Base-by-base conservation (phyloP, 2,888 invertebrate species). In the Cremastinae sp. region DNA sequence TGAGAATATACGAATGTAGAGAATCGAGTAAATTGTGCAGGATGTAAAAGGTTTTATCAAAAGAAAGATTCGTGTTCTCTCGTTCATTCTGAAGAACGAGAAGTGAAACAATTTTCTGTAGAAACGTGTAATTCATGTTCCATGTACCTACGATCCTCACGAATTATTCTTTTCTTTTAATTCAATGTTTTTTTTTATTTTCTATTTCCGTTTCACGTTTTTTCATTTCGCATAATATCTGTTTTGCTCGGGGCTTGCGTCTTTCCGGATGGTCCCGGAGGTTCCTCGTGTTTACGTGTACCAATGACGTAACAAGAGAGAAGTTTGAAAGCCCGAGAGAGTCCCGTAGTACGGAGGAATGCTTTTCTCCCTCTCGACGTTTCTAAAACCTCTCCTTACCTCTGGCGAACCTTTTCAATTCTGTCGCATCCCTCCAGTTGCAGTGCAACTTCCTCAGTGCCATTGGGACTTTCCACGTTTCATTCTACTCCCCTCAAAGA, bases 301-400 rank as follows among this genome's bases (percentile, higher is more conserved):
- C 45, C 28, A 5, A 20, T 7, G 12, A 22, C 22, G 45, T 43
- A n/a, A 14, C 45, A 28, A 20, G 12, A 14, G 10, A 43, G 22
- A 59, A 59, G 14, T 59, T 59, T 20, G 16, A 59, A 45, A 59
- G 43, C 59, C 35, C 59, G 8, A 59, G 59, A 45, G 59, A 45
- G 7, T 10, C 45, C 45, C 8, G 14, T 41, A 28, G 14, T 10
- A 20, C 12, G 20, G 43, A 18, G 28, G 8, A 9, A 59, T 14
- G 59, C 28, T 28, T 59, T 12, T 43, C 14, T 12, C 9, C 28
- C 43, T 14, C 22, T 14, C 16, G 14, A 7, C 45, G 9, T n/a
- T 14, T 10, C 28, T 5, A 14, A 1, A 20, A 9, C 16, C 28
- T 8, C 56, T 18, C 4, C 43, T 43, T 43, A 14, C 28, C 7